Base-by-base conservation (phyloP, 2,113 vertebrate species). In the Heterotis niloticus region DNA sequence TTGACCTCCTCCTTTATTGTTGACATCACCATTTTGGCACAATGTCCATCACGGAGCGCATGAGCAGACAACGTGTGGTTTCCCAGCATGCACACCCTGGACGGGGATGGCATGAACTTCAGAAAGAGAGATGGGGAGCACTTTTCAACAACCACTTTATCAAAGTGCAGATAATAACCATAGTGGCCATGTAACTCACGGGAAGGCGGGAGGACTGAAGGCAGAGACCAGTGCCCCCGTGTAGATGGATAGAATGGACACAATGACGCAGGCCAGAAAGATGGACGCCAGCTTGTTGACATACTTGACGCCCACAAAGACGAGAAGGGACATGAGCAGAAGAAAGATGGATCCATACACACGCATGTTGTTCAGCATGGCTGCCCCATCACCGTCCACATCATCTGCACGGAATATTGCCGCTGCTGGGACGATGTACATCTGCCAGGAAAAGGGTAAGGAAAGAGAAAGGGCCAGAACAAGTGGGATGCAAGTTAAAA, bases 281-380 rank as follows among this genome's bases (percentile, higher is more conserved):
- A 97, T 84, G 0, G 96, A 96, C 24, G 96, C 96, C 82, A 97
- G 93, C 82, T 97, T 96, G 92, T 97, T 97, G 78, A 97, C 96
- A 10, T 96, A 97, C 81, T 95, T 95, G 0, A 96, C 95, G 0
- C 95, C 96, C 26, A 97, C 95, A 5, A 96, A 97, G 1, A 97
- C 95, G 85, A 97, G 92, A 84, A 96, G 44, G 0, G 93, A 92
- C 95, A 97, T 94, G n/a, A 96, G 88, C 62, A 94, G 83, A 76
- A 97, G 89, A 80, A 92, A 96, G 82, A 95, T 89, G 11, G 94
- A 93, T 85, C 96, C 95, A 62, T 97, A 97, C 14, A 97, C 88
- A 0, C 96, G 92, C 96, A 97, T 96, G 89, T 96, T 96, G 84
- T 97, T 97, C 78, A 97, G 83, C 94, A 95, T 92, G 81, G 94